Base-by-base conservation (phyloP, 2,888 invertebrate species). In the Acleris literana region DNA sequence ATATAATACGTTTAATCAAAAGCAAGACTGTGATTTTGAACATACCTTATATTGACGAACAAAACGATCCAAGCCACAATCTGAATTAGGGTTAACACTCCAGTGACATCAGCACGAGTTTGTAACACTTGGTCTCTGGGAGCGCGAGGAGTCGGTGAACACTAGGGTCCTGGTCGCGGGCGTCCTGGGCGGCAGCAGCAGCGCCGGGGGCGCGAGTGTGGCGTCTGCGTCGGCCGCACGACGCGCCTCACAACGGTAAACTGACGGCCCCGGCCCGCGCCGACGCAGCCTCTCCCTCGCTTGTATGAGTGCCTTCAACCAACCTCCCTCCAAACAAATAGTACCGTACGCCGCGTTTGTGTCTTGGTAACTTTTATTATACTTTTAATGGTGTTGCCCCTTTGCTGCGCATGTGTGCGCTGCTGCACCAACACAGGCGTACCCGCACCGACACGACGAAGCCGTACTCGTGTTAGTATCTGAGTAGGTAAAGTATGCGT, bases 191-290 rank as follows among this genome's bases (percentile, higher is more conserved):
- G 75, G 76, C 74, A 69, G 72, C 68, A 71, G 75, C 72, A 74
- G 76, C 72, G 87, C 87, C 88, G 88, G 88, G 86, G 87, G 87
- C 89, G 87, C 88, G 86, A 87, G 85, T 85, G 86, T 85, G 87
- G 87, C 86, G 80, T 65, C 71, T 72, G 83, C 88, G 88, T 88
- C 91, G 90, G 90, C 92, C 92, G 91, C 91, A 89, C 91, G 82
- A 88, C 90, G 92, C 92, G 92, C 92, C 92, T 89, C 87, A 86
- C 92, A 92, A 92, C 92, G 92, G 92, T 92, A 92, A 92, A 92
- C 92, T 92, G 91, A 85, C 89, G 84, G 83, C 68, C 66, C 62
- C 66, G 57, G 71, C 81, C 85, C 85, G 85, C 85, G 84, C 82
- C 84, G 79, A 85, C 89, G 84, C 91, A 89, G 88, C 89, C 90